Percentiles rank a stretch among this genome's conserved stretches.
Evolutionary conservation across 2,797 vertebrate species (phyloP).

Genomic region (Discoglossus pictus): DNA sequence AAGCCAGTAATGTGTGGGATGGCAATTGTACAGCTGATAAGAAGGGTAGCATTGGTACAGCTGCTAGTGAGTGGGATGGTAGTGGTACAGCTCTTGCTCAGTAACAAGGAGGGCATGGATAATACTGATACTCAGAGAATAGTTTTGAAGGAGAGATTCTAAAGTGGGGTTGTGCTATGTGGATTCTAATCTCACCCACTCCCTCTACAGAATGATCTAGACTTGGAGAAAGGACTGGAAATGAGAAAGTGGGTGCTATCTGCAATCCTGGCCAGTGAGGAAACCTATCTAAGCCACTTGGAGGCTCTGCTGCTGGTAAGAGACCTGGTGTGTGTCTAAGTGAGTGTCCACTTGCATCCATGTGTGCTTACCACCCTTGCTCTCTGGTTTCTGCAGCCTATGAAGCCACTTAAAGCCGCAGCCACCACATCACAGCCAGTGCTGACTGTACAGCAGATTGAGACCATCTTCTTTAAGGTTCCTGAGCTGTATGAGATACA

Average conservation of each 20-base stretch:
- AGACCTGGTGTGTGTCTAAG: neutral
- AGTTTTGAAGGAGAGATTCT: too few relatives aligned
- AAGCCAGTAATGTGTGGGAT: too few relatives aligned
- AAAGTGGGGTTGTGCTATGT: too few relatives aligned
- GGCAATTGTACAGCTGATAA: too few relatives aligned
- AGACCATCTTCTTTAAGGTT: constrained; percentile 99
- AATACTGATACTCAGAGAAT: too few relatives aligned
- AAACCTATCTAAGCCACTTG: constrained; percentile 88
- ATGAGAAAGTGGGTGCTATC: constrained; percentile 97
- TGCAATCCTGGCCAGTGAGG: constrained; percentile 91
- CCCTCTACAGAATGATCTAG: constrained; percentile 78
- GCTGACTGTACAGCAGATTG: constrained; percentile 89
- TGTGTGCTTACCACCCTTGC: neutral
- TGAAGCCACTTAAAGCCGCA: constrained; percentile 95
- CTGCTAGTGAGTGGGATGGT: too few relatives aligned
- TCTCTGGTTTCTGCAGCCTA: constrained; percentile 73
- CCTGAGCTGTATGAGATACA: constrained; percentile 97
- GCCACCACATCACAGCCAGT: constrained; percentile 96
- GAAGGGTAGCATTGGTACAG: too few relatives aligned
- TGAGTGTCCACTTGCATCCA: neutral
- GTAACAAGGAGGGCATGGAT: too few relatives aligned
- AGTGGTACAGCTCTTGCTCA: too few relatives aligned
- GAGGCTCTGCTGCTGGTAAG: constrained; percentile 90
- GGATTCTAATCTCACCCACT: neutral
- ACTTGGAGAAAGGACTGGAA: constrained; percentile 89